These are phyloP conservation scores for Yponomeuta cagnagella DNA, from an alignment of 2,888 invertebrate species.

Conservation along the genomic window DNA sequence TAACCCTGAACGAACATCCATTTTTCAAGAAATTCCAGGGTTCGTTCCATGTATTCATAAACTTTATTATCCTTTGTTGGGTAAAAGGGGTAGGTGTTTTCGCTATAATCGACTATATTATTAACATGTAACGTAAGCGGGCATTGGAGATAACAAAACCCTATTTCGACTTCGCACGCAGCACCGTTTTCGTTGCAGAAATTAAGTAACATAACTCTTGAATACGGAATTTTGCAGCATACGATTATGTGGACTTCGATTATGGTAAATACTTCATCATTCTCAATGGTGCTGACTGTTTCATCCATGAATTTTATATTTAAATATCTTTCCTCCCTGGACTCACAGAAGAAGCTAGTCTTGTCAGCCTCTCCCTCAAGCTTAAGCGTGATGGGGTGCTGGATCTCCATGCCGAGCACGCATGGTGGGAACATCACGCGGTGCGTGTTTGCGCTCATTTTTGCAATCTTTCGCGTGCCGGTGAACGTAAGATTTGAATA, in stretches of 20 bases:
- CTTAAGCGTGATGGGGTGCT: constrained; percentile 37
- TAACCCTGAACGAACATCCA: constrained; percentile 71
- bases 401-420: constrained; percentile 36
- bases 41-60: constrained; percentile 47
- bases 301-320: constrained; percentile 34
- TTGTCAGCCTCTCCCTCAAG: constrained; percentile 37
- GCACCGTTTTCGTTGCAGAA: constrained; percentile 50
- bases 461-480: constrained; percentile 45
- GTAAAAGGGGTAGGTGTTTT: constrained; percentile 60
- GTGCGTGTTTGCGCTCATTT: constrained; percentile 43
- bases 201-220: constrained; percentile 35
- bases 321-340: constrained; percentile 42
- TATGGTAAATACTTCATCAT: constrained; percentile 32
- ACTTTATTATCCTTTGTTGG: constrained; percentile 38
- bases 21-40: constrained; percentile 53
- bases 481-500: constrained; percentile 60
- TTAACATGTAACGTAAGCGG: constrained; percentile 52
- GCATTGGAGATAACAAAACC: constrained; percentile 55
- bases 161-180: constrained; percentile 52
- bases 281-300: constrained; percentile 28
- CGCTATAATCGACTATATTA: constrained; percentile 31
- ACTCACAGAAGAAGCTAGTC: constrained; percentile 40
- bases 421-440: constrained; percentile 59
- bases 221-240: constrained; percentile 31
- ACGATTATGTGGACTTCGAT: constrained; percentile 43